Base-by-base conservation (phyloP, 2,113 vertebrate species). In the Sinocyclocheilus rhinocerous region DNA sequence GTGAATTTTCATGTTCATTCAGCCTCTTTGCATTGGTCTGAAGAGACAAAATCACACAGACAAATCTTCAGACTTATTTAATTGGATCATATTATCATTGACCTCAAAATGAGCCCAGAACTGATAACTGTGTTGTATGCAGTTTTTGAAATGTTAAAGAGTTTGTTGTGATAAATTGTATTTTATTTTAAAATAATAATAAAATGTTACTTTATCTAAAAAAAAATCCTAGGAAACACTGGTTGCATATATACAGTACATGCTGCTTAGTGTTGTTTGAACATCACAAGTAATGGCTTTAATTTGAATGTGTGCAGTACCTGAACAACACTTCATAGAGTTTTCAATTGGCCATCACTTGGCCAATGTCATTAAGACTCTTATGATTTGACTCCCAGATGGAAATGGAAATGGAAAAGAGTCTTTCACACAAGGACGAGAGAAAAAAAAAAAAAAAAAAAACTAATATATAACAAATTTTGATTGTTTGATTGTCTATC, bases 281-380 rank as follows among this genome's bases (percentile, higher is more conserved):
- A 42, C 77, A 61, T 42, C 36, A n/a, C 33, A 80, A 63, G n/a
- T 11, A 39, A 13, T 26, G 57, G 22, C 42, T 61, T 42, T 24
- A 15, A 24, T 61, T 36, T 79, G 33, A 39, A 24, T 81, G 1
- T 76, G 13, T 76, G 73, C 57, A 22, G 69, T 2, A 59, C 29
- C 52, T 78, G 9, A 78, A 59, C 9, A 22, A 78, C 73, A 77
- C 61, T 18, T 50, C n/a, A 26, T 33, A 26, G 67, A 50, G 63
- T 55, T 85, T 59, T 80, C 76, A 55, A 85, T 18, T 67, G n/a
- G 82, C 36, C 15, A 22, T 24, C 55, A 70, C 33, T 72, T 20
- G 24, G 81, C 15, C 75, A 61, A 55, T 12, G 18, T 76, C 33
- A 48, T 77, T 22, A 83, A 55, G 24, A 18, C 36, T 72, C 29